A percentile compares a stretch with the other conserved stretches of the same genome.
phyloP scores from a whole-genome alignment of 2,113 vertebrate genomes.

The Sorex araneus region DNA sequence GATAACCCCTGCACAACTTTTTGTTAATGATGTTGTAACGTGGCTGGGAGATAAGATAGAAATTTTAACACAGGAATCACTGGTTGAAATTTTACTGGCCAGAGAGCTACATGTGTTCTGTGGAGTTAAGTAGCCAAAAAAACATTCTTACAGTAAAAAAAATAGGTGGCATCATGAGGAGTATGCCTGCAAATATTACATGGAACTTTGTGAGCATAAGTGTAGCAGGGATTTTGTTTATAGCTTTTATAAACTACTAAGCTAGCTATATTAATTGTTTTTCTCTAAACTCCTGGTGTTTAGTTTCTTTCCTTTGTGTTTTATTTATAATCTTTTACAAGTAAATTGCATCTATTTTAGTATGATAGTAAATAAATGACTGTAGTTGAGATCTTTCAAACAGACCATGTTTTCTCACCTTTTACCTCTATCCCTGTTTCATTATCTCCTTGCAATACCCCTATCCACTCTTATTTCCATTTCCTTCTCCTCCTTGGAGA shows the following conservation, averaged over 20 bases:
- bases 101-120: constrained; percentile 18
- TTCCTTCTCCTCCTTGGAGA: constrained; percentile 12
- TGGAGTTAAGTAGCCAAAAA: constrained; percentile 33
- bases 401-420: not conserved
- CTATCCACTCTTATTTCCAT: not conserved
- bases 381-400: constrained; percentile 45
- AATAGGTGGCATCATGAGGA: constrained; percentile 2
- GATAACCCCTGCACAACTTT: not conserved
- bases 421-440: not conserved
- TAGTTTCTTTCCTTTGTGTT: constrained; percentile 18
- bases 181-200: not conserved
- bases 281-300: not conserved
- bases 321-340: constrained; percentile 44
- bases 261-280: constrained; percentile 50
- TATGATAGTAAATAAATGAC: constrained; percentile 15
- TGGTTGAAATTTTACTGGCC: not conserved
- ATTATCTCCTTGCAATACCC: not conserved
- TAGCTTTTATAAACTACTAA: constrained; percentile 58
- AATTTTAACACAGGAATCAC: not conserved
- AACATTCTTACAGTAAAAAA: constrained; percentile 24
- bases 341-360: not conserved
- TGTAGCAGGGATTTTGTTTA: constrained; percentile 43
- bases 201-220: constrained; percentile 5
- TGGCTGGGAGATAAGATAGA: not conserved
- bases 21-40: constrained; percentile 24